phyloP scores from a whole-genome alignment of 2,888 invertebrate species.

The Hedya salicella region DNA sequence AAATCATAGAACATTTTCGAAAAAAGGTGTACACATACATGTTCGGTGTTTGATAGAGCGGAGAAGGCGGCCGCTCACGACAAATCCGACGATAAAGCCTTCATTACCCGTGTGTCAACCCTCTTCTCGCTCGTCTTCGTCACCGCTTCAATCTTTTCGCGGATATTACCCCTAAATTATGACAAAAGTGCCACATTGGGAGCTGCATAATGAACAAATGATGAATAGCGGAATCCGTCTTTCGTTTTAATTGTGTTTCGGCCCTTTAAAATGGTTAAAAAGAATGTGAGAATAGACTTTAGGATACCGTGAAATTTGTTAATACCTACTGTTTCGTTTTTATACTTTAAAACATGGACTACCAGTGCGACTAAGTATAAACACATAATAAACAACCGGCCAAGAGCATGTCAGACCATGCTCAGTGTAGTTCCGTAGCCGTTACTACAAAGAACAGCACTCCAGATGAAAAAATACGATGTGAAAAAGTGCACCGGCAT shows the following conservation, averaged over 20 bases:
- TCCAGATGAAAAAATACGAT: too few relatives aligned
- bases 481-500: too few relatives aligned
- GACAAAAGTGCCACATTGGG: conserved; percentile 71
- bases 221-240: conserved; percentile 69
- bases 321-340: too few relatives aligned
- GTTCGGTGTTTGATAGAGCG: conserved; percentile 39
- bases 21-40: neutral
- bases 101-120: conserved; percentile 82
- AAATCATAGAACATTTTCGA: too few relatives aligned
- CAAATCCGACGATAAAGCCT: conserved; percentile 76
- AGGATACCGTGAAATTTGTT: neutral
- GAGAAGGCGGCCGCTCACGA: conserved; percentile 52
- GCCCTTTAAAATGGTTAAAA: neutral
- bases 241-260: conserved; percentile 54
- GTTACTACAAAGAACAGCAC: too few relatives aligned
- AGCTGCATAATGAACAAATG: conserved; percentile 72
- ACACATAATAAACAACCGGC: too few relatives aligned
- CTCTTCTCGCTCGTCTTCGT: conserved; percentile 76
- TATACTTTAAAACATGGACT: too few relatives aligned
- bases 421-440: too few relatives aligned
- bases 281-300: neutral
- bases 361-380: too few relatives aligned
- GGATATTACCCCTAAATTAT: conserved; percentile 82
- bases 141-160: conserved; percentile 79
- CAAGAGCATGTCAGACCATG: too few relatives aligned